Evolutionary conservation across 2,113 vertebrate species (phyloP).

Genomic region (Pomatostomus ruficeps): DNA sequence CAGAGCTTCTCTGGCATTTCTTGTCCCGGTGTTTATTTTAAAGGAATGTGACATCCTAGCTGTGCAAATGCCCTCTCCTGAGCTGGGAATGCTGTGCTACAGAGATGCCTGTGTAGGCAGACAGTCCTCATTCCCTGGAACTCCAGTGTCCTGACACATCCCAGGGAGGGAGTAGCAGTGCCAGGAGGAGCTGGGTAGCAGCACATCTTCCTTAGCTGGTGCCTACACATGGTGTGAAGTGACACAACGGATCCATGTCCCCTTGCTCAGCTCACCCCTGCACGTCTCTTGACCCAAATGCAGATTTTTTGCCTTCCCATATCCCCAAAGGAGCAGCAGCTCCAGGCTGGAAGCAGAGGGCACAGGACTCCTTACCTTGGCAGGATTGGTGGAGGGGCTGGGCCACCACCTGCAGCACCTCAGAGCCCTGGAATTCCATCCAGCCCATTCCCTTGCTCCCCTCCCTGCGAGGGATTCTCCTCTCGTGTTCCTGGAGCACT

Average conservation of each 20-base stretch:
- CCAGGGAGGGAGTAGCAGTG: rapidly evolving
- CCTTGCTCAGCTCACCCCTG: not conserved
- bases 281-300: not conserved
- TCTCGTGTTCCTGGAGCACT: not conserved
- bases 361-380: not conserved
- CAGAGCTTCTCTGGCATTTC: not conserved
- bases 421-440: not conserved
- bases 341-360: not conserved
- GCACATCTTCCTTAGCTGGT: not conserved
- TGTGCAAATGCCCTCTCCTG: not conserved
- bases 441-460: not conserved
- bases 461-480: not conserved
- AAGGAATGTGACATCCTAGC: not conserved
- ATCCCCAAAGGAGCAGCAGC: rapidly evolving
- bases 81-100: not conserved
- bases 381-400: rapidly evolving
- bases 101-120: too few relatives aligned
- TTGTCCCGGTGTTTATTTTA: not conserved
- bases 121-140: not conserved
- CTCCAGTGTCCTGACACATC: not conserved
- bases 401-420: not conserved
- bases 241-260: rapidly evolving
- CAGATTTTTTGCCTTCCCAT: not conserved
- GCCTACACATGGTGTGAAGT: not conserved
- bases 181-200: not conserved